Conservation (phyloP, 2,113 vertebrate genomes). For the Amphiprion ocellaris region DNA sequence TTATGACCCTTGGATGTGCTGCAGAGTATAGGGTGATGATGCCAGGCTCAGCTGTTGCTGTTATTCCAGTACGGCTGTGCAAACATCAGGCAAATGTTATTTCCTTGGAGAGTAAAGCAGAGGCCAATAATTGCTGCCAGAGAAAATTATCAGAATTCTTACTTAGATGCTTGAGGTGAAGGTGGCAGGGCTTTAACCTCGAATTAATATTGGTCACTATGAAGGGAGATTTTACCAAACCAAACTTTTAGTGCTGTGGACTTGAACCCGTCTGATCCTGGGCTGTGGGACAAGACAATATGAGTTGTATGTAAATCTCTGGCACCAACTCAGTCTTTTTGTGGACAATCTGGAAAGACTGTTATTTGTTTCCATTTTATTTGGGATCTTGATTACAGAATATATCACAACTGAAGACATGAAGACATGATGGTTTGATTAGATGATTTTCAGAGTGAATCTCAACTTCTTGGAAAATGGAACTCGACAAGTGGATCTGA, state of each 20-base stretch:
- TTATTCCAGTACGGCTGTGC: slow-evolving; percentile 45
- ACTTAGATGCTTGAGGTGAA: slow-evolving; percentile 12
- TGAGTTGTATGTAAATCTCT: not conserved
- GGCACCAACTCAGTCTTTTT: not conserved
- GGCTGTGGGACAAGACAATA: not conserved
- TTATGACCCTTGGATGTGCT: slow-evolving; percentile 47
- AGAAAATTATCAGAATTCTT: slow-evolving; percentile 45
- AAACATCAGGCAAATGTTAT: slow-evolving; percentile 50
- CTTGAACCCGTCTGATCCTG: not conserved
- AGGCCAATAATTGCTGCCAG: slow-evolving; percentile 34
- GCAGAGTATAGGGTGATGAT: slow-evolving; percentile 30
- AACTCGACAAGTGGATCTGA: slow-evolving; percentile 3
- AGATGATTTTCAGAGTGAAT: not conserved
- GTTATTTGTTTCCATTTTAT: not conserved
- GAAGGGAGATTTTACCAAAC: not conserved
- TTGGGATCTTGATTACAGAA: not conserved
- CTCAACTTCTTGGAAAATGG: not conserved
- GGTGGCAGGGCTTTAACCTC: slow-evolving; percentile 16
- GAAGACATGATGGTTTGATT: not conserved
- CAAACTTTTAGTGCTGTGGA: not conserved
- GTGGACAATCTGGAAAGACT: not conserved
- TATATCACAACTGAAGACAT: not conserved
- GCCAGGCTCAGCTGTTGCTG: slow-evolving; percentile 49
- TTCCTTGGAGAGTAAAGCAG: slow-evolving; percentile 36
- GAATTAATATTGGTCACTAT: not conserved